A percentile compares a stretch with the other conserved stretches of the same genome.
Evolutionary conservation across 2,113 vertebrate species (phyloP).

Genomic region (Cheirogaleus medius): DNA sequence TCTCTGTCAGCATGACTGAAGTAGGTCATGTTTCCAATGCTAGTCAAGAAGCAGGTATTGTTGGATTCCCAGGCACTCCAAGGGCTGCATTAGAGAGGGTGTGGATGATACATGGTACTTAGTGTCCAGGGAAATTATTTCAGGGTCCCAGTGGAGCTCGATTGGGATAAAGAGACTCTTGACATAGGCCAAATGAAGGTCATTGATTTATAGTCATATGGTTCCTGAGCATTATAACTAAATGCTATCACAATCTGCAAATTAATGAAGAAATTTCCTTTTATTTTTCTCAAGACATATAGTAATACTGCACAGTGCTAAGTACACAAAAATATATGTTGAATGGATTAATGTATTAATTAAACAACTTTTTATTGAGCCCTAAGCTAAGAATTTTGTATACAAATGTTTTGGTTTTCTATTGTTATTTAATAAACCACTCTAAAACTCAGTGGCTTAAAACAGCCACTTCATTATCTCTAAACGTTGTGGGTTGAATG

Average conservation of each 20-base stretch:
- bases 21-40: constrained; percentile 70
- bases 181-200: not conserved
- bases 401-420: not conserved
- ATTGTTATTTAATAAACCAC: not conserved
- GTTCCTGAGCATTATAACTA: not conserved
- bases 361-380: not conserved
- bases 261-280: not conserved
- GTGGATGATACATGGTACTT: not conserved
- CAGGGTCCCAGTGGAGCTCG: not conserved
- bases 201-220: not conserved
- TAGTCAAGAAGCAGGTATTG: constrained; percentile 42
- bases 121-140: not conserved
- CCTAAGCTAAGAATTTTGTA: not conserved
- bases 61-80: not conserved
- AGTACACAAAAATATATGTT: not conserved
- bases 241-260: not conserved
- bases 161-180: not conserved
- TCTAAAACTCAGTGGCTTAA: not conserved
- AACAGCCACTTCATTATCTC: not conserved
- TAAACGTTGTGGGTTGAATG: not conserved
- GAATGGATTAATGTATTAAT: not conserved
- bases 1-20: constrained; percentile 66
- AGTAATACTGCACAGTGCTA: not conserved
- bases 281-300: not conserved
- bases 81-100: rapidly evolving